Evolutionary conservation across 2,888 invertebrate genomes (phyloP), one percentile per base, ranked within the genome.

Genomic region (Eilema depressum): DNA sequence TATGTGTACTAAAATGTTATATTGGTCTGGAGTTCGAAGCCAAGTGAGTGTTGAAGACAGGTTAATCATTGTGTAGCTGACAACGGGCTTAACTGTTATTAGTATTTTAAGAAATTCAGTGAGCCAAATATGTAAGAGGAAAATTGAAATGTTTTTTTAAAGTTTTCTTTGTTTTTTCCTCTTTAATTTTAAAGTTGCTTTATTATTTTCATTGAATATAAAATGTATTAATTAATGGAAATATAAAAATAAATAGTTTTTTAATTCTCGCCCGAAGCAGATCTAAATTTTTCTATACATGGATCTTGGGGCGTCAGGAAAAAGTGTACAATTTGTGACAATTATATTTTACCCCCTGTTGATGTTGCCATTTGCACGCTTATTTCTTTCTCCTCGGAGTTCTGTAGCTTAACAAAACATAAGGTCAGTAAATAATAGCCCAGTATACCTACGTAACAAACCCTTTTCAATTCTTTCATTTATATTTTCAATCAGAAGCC

Each of bases 101-200:
- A 53, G 53, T 53, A 53, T 33, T 62, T 25, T 62, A 37, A 62
- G 37, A 62, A 62, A 62, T 33, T 62, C 33, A 33, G 33, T 17
- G 33, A n/a, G 61, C 3, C 14, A 33, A 62, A 62, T 62, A 62
- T 33, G 8, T 37, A 8, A 37, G n/a, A 33, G 61, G 30, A 20
- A 33, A 33, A 0, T 30, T n/a, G 17, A 4, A 28, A 33, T 61
- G 4, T n/a, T 61, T 30, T 61, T 47, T 7, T 41, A 0, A n/a
- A 53, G 10, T 1, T 20, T n/a, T n/a, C n/a, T n/a, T n/a, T n/a
- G n/a, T n/a, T n/a, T n/a, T n/a, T n/a, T n/a, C n/a, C n/a, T n/a
- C n/a, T n/a, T n/a, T n/a, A n/a, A n/a, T n/a, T n/a, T n/a, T n/a
- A n/a, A n/a, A 53, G 10, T 1, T 20, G 12, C 7, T 20, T 47